Evolutionary conservation across 92 coral and sea anemone genomes (phyloP), one percentile per base, ranked within the genome.

Genomic region (Porites lobata): DNA sequence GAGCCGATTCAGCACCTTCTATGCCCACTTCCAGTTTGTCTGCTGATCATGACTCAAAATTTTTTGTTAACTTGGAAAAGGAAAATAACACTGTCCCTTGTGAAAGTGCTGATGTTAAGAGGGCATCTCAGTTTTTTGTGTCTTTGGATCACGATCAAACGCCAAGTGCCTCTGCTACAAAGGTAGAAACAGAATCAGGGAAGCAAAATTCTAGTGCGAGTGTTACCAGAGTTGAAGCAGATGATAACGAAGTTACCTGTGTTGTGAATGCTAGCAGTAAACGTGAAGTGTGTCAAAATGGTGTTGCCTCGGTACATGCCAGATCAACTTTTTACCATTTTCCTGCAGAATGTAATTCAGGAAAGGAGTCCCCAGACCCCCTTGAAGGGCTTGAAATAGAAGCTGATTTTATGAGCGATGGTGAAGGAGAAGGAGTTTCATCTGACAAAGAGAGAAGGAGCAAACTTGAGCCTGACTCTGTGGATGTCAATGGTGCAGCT

Each of bases 351-450:
- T 3, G 62, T 17, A 57, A 22, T 74, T 73, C 80, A 8, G 80
- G 72, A 50, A 75, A 74, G 50, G 21, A 84, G 15, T 20, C 57
- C 18, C 72, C 80, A 58, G 87, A 84, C 63, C 80, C 80, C 4
- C 81, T 84, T 8, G 87, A 84, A 50, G 79, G 78, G 2, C 50
- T 84, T 20, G 81, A 84, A 73, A 50, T 84, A 69, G 65, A 74
- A n/a, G 78, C 22, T 19, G 76, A 57, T 9, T 56, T 32, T 15
- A 7, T 69, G 9, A 69, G 78, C 1, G 85, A 81, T 0, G 76
- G 54, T 6, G 65, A 78, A 29, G 69, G 15, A 21, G 74, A 80
- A 47, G 76, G 53, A 65, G 29, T 81, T 1, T 2, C 19, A 9
- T 7, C 69, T 10, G 38, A 7, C 6, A 17, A 18, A 70, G 77